Evolutionary conservation across 2,797 vertebrate species (phyloP), one percentile per base, ranked within the genome.

Genomic region (Gallinago stenura): DNA sequence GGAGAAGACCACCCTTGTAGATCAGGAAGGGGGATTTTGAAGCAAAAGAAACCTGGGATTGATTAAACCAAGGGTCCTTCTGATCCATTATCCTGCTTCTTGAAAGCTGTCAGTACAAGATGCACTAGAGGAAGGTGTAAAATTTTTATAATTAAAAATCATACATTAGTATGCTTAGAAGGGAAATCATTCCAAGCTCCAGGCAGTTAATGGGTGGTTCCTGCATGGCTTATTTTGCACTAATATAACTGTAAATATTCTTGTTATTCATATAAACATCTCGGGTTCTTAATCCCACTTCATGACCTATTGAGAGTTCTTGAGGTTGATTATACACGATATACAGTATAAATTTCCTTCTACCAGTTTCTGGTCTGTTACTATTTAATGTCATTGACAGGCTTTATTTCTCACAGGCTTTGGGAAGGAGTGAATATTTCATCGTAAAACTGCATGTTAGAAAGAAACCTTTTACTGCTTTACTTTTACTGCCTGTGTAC

Each of bases 1-100:
- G 66, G 77, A 80, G 62, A 69, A 88, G 94, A 94, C 93, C 95
- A 95, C 96, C 90, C 93, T 56, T 85, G 90, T 73, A 85, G 93
- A 90, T 66, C 37, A 75, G 80, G 85, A 95, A 87, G 28, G 56
- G 51, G 19, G 22, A 43, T 17, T 51, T 60, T 12, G 68, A 92
- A 94, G 56, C 15, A 75, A 77, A 94, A 73, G 66, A 56, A 95
- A 62, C 25, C 28, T 56, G 86, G 43, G 37, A 70, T 25, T 83
- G 68, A 79, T 94, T 88, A 89, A 79, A 89, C 5, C 62, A 68
- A 93, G 69, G 25, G 25, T 62, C 45, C 53, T 22, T 64, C 60
- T 91, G 51, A 76, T 87, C 56, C 28, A 20, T 90, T 93, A n/a
- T 41, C 33, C 33, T 71, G 26, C 33, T 72, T 60, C 68, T 92